A percentile compares a stretch with the other conserved stretches of the same genome.
Evolutionary conservation across 2,113 vertebrate species (phyloP).

Genomic region (Chiloscyllium plagiosum): DNA sequence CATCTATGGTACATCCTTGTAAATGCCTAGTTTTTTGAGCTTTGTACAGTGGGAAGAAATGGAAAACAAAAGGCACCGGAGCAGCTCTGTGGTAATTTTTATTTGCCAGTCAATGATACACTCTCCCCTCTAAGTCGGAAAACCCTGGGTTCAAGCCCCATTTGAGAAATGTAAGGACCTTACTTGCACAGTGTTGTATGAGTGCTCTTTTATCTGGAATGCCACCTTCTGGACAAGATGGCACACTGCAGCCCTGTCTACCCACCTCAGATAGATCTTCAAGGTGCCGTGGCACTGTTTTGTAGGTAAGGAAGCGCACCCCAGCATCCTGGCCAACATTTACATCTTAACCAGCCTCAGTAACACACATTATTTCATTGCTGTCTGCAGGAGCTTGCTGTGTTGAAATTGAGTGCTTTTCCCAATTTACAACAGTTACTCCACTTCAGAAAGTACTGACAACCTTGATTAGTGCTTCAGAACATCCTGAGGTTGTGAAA

Average conservation of each 20-base stretch:
- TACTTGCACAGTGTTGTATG: not conserved
- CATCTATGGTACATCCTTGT: not conserved
- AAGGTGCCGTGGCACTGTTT: not conserved
- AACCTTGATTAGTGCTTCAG: not conserved
- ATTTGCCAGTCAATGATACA: not conserved
- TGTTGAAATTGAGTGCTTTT: not conserved
- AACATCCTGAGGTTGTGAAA: not conserved
- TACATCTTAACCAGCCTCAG: not conserved
- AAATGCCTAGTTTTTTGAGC: not conserved
- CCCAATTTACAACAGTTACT: not conserved
- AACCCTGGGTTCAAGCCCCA: not conserved
- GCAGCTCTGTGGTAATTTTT: not conserved
- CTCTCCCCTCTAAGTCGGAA: not conserved
- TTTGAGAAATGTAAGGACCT: not conserved
- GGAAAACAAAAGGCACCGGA: not conserved
- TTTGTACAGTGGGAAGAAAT: not conserved
- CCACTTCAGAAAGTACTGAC: not conserved
- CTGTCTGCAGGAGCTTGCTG: not conserved
- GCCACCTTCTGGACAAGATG: not conserved
- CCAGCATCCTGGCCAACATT: not conserved
- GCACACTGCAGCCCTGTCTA: not conserved
- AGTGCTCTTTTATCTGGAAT: not conserved
- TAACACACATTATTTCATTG: not conserved
- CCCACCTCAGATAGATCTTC: not conserved
- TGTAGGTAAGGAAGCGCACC: not conserved